Conservation (phyloP, 1,140 invertebrate genomes). For the Caenorhabditis latens region DNA sequence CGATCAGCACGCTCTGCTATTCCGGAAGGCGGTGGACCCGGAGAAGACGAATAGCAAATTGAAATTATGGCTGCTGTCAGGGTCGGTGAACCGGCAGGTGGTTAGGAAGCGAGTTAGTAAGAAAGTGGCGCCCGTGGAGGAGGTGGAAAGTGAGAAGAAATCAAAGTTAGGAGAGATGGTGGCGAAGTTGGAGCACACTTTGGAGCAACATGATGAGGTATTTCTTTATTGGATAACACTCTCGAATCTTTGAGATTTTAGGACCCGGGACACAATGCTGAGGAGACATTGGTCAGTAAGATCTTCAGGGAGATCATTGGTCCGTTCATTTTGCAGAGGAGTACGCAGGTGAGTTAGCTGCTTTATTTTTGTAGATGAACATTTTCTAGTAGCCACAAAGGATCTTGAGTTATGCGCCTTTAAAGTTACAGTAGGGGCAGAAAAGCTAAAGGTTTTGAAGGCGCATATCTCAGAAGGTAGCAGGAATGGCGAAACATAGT, state of each 20-base stretch:
- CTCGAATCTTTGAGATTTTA: background rate
- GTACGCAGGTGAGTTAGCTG: conserved; percentile 82
- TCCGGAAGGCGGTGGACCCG: conserved; percentile 60
- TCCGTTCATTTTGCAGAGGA: conserved; percentile 84
- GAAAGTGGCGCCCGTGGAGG: background rate
- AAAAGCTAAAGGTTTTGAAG: too few relatives aligned
- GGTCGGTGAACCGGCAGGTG: conserved; percentile 47
- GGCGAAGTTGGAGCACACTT: conserved; percentile 61
- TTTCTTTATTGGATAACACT: background rate
- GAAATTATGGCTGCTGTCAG: conserved; percentile 51
- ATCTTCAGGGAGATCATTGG: conserved; percentile 88
- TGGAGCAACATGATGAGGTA: conserved; percentile 31
- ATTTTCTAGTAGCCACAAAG: too few relatives aligned
- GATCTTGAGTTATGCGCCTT: too few relatives aligned
- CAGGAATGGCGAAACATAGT: too few relatives aligned
- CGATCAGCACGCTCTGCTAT: conserved; percentile 70
- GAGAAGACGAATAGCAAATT: conserved; percentile 45
- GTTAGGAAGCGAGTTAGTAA: conserved; percentile 15
- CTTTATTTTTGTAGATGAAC: too few relatives aligned
- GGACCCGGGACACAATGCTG: conserved; percentile 68
- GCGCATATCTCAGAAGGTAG: too few relatives aligned
- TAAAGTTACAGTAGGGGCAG: too few relatives aligned
- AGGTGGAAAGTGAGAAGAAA: conserved; percentile 34
- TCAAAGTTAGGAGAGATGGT: conserved; percentile 56
- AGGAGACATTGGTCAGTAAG: conserved; percentile 79